These are phyloP conservation scores for Aphidius gifuensis DNA, from an alignment of 1,140 invertebrate genomes.

Conservation along the genomic window DNA sequence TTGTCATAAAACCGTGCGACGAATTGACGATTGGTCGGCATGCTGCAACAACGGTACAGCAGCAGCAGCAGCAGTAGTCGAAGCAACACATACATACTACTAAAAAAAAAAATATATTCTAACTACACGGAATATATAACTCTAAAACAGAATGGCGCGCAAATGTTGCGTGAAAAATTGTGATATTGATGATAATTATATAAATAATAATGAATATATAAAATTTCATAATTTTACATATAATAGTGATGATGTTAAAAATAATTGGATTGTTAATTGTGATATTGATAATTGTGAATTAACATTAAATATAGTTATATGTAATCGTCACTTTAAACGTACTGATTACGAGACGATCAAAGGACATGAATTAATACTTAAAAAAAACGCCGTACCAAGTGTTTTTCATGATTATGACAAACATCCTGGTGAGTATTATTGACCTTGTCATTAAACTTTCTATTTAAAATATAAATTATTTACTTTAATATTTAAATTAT, in stretches of 20 bases:
- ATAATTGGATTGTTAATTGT: constrained; percentile 55
- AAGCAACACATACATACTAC: too few species aligned
- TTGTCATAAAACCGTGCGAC: too few species aligned
- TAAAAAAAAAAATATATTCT: too few species aligned
- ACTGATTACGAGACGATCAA: constrained; percentile 62
- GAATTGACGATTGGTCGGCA: too few species aligned
- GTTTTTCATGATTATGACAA: constrained; percentile 50
- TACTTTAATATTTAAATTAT: too few species aligned
- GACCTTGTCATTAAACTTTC: neutral
- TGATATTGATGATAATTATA: constrained; percentile 39
- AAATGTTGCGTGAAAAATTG: constrained; percentile 50
- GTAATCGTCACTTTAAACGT: constrained; percentile 63
- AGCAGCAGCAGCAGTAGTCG: too few species aligned
- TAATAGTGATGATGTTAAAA: constrained; percentile 42
- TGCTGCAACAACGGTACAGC: too few species aligned
- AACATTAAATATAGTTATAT: constrained; percentile 60
- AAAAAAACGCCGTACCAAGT: constrained; percentile 55
- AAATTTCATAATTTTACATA: constrained; percentile 60
- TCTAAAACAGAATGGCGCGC: constrained; percentile 42
- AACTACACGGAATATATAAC: too few species aligned
- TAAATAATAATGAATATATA: constrained; percentile 51
- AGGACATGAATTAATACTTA: constrained; percentile 55
- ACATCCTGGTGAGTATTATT: constrained; percentile 36
- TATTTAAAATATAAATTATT: too few species aligned
- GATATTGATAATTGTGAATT: constrained; percentile 55